Conservation (phyloP, 2,113 vertebrate species). For the Fregata magnificens region DNA sequence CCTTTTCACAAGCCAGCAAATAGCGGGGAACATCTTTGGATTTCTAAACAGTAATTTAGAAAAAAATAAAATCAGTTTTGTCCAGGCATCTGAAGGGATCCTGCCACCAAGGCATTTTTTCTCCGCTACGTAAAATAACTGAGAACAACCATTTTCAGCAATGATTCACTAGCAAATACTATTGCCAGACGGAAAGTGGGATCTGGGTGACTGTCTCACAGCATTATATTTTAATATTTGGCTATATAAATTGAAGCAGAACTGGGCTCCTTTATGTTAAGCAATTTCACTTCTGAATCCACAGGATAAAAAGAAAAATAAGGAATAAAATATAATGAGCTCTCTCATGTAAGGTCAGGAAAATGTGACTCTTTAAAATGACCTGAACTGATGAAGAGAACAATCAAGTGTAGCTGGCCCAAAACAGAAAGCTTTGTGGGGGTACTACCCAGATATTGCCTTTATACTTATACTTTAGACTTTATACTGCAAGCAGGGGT, state of each 20-base stretch:
- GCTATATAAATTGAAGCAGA: not conserved
- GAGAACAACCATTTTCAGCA: not conserved
- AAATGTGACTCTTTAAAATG: not conserved
- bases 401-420: not conserved
- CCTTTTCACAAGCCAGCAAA: slow-evolving; percentile 2
- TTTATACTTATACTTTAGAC: not conserved
- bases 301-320: not conserved
- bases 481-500: not conserved
- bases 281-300: not conserved
- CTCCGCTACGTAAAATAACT: not conserved
- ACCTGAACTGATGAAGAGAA: not conserved
- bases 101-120: not conserved
- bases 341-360: not conserved
- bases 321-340: not conserved
- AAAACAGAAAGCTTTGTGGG: not conserved
- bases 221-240: not conserved
- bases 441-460: not conserved
- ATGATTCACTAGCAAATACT: not conserved
- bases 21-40: not conserved
- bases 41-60: slow-evolving; percentile 39
- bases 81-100: not conserved
- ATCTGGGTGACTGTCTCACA: not conserved
- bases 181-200: not conserved
- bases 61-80: not conserved
- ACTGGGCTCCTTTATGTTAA: not conserved